Percentiles rank a stretch among this genome's conserved stretches.
Conservation (phyloP, 2,113 vertebrate species). For the Dendrocopos noguchii region DNA sequence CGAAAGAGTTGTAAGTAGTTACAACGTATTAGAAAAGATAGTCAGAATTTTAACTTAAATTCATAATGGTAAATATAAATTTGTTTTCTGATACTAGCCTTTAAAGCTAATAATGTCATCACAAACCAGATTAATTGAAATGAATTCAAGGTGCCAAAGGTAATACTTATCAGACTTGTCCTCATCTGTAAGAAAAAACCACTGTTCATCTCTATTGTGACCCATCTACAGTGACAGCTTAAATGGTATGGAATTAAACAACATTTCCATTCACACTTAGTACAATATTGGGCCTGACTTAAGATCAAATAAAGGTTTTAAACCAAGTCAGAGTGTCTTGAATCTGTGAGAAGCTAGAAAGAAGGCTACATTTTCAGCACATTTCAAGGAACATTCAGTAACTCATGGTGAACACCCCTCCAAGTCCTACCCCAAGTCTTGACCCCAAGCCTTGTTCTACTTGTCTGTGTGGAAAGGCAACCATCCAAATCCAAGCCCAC, state of each 20-base stretch:
- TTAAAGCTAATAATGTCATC: background rate
- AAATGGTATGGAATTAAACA: background rate
- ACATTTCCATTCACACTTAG: background rate
- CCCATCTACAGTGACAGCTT: background rate
- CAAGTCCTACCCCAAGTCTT: background rate
- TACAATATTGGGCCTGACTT: background rate
- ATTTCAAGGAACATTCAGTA: accelerated
- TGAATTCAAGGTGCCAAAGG: background rate
- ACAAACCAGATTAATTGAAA: background rate
- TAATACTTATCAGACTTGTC: background rate
- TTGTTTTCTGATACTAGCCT: background rate
- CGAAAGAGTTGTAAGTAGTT: background rate
- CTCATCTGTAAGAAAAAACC: background rate
- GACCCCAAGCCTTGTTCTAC: background rate
- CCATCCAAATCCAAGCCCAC: background rate
- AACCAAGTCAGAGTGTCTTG: background rate
- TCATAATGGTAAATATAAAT: background rate
- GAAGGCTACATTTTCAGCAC: background rate
- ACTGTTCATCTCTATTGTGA: background rate
- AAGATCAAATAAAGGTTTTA: background rate
- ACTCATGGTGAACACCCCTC: accelerated
- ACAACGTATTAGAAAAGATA: background rate
- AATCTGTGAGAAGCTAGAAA: background rate
- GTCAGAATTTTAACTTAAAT: background rate
- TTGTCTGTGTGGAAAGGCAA: background rate